phyloP scores from a whole-genome alignment of 1,140 invertebrate genomes.

The Bradynema listronoti region DNA sequence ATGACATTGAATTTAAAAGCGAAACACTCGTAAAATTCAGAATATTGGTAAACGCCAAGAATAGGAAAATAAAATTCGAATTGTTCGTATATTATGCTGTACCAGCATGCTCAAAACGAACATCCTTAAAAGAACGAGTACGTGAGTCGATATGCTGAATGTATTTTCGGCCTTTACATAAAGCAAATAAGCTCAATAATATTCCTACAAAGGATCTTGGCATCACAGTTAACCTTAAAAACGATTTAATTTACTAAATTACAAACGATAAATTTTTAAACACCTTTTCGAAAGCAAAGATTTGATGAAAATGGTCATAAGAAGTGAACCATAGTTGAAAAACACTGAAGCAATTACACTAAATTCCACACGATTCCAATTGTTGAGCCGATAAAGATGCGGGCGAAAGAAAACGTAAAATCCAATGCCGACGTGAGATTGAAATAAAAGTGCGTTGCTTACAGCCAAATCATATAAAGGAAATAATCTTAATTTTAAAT shows the following conservation, averaged over 20 bases:
- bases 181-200: slow-evolving; percentile 20
- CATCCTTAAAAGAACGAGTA: slow-evolving; percentile 6
- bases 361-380: slow-evolving; percentile 30
- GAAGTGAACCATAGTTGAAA: slow-evolving; percentile 71
- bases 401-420: slow-evolving; percentile 38
- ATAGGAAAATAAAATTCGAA: background rate
- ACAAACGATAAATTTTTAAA: slow-evolving; percentile 14
- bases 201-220: slow-evolving; percentile 14
- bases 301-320: slow-evolving; percentile 68
- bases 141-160: slow-evolving; percentile 27
- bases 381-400: slow-evolving; percentile 23
- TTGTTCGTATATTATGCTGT: background rate
- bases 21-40: too few species aligned
- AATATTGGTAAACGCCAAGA: too few species aligned
- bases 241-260: background rate
- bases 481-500: slow-evolving; percentile 30
- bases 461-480: slow-evolving; percentile 36
- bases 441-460: slow-evolving; percentile 36
- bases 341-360: slow-evolving; percentile 56
- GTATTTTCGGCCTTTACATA: slow-evolving; percentile 27
- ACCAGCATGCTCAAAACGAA: slow-evolving; percentile 12
- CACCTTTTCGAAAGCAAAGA: slow-evolving; percentile 63
- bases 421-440: slow-evolving; percentile 36
- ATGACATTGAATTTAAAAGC: too few species aligned
- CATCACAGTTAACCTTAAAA: slow-evolving; percentile 14